These are phyloP conservation scores for Trissolcus basalis DNA, from an alignment of 1,140 invertebrate genomes.

Conservation along the genomic window DNA sequence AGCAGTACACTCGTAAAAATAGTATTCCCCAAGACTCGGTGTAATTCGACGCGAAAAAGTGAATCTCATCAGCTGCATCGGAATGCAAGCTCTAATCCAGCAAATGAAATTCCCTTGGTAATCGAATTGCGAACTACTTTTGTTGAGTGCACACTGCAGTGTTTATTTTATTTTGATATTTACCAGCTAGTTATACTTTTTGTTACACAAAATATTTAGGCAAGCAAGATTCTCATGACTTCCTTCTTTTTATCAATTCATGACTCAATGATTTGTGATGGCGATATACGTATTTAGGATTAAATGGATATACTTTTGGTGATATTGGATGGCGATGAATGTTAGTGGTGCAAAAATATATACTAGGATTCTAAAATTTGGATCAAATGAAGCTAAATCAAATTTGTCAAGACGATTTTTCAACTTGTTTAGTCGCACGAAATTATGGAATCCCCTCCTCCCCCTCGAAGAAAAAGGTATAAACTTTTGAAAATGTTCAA, in stretches of 20 bases:
- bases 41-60: neutral
- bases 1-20: neutral
- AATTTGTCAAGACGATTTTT: no score
- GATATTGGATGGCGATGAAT: conserved; percentile 25
- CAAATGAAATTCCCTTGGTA: neutral
- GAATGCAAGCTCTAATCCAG: no score
- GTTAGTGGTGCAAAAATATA: conserved; percentile 39
- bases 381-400: no score
- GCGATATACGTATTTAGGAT: conserved; percentile 18
- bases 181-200: conserved; percentile 22
- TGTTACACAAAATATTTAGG: conserved; percentile 36
- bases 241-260: neutral
- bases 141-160: neutral
- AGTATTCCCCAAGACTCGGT: neutral
- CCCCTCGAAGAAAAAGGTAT: no score
- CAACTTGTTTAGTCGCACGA: no score
- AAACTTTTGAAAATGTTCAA: no score
- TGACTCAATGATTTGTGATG: conserved; percentile 16
- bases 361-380: conserved; percentile 14
- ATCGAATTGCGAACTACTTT: neutral
- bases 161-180: conserved; percentile 25
- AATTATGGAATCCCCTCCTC: no score
- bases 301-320: conserved; percentile 8
- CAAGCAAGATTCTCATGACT: conserved; percentile 23
- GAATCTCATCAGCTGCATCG: neutral